These are phyloP conservation scores for Falco punctatus DNA, from an alignment of 2,113 vertebrate genomes.

Conservation along the genomic window DNA sequence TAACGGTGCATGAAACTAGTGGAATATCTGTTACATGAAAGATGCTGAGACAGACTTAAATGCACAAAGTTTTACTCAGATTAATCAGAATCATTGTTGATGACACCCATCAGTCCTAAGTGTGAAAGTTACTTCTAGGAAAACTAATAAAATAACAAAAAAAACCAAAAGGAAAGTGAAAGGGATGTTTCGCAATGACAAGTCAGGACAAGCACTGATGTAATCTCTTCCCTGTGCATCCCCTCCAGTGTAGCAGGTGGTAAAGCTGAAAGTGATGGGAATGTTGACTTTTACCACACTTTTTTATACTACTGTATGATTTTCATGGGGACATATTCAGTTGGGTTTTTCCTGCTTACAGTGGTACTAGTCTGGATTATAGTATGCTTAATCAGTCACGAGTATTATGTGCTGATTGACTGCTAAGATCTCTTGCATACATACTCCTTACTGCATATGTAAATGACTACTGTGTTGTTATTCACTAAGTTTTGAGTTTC, in stretches of 20 bases:
- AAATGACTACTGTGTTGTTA: not conserved
- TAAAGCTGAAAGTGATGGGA: not conserved
- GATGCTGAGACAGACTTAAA: not conserved
- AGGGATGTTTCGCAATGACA: not conserved
- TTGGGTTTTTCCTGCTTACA: not conserved
- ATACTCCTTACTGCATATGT: not conserved
- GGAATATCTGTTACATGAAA: not conserved
- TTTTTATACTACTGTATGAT: not conserved
- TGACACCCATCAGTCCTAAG: not conserved
- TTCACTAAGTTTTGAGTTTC: not conserved
- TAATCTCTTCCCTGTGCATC: not conserved
- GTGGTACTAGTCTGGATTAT: not conserved
- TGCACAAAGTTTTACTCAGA: not conserved
- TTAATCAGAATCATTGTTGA: not conserved
- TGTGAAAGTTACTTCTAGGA: not conserved
- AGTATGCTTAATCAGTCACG: not conserved
- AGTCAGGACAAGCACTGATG: not conserved
- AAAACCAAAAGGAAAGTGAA: not conserved
- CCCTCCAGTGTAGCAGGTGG: accelerated
- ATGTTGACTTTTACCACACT: not conserved
- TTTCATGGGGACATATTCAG: not conserved
- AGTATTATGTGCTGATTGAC: not conserved
- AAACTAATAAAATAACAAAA: not conserved
- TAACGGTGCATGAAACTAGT: not conserved
- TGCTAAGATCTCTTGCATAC: not conserved